Percentiles rank a stretch among this genome's conserved stretches.
These are phyloP conservation scores for Pollimyrus isidori DNA, from an alignment of 2,113 vertebrate genomes.

Conservation along the genomic window DNA sequence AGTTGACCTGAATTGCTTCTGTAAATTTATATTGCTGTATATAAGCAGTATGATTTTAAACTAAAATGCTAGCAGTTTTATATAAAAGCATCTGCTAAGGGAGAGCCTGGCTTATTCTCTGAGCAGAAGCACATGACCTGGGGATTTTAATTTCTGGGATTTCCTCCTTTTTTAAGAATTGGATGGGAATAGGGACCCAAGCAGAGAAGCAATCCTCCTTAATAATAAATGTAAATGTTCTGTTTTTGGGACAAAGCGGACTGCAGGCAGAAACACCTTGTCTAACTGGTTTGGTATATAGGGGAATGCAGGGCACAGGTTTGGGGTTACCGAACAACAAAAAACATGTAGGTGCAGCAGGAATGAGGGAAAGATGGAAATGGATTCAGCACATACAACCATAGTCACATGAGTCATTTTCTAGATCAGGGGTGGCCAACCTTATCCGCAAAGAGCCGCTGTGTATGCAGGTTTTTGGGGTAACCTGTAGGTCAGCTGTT, in stretches of 20 bases:
- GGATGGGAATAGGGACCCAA: not conserved
- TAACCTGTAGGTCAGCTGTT: too few species aligned
- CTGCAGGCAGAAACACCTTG: not conserved
- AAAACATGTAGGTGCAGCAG: not conserved
- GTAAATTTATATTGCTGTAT: not conserved
- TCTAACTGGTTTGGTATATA: not conserved
- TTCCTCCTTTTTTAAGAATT: not conserved
- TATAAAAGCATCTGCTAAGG: not conserved
- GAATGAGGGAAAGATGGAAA: not conserved
- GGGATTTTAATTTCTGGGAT: not conserved
- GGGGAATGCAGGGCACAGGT: not conserved
- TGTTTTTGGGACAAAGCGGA: not conserved
- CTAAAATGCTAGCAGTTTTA: not conserved
- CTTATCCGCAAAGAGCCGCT: too few species aligned
- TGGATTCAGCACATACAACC: not conserved
- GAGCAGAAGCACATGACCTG: not conserved
- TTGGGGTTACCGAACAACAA: not conserved
- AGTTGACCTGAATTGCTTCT: not conserved
- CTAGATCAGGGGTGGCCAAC: not conserved
- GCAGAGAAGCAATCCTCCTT: not conserved
- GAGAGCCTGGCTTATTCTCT: not conserved
- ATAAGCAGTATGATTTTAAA: not conserved
- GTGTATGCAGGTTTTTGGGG: too few species aligned
- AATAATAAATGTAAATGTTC: not conserved
- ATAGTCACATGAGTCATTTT: not conserved